phyloP scores from a whole-genome alignment of 2,888 invertebrate genomes.

The Salpingus planirostris region DNA sequence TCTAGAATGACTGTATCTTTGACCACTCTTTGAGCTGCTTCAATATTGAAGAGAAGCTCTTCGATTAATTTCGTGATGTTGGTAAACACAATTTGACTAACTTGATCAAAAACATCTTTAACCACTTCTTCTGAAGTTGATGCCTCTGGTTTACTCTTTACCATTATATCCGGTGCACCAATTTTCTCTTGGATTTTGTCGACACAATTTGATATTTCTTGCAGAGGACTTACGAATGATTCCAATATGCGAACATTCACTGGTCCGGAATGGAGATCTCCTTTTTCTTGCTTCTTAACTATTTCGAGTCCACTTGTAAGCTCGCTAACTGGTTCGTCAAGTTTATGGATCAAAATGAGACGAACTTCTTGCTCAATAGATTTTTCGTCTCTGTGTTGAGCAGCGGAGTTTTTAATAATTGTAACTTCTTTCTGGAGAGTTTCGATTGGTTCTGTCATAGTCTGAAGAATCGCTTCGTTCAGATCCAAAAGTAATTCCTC shows the following conservation, averaged over 20 bases:
- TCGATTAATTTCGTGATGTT: conserved; percentile 35
- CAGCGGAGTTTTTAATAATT: conserved; percentile 31
- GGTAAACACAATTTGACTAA: conserved; percentile 34
- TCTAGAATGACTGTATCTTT: conserved; percentile 31
- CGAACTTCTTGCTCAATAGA: conserved; percentile 34
- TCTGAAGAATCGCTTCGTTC: conserved; percentile 25
- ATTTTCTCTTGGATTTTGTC: conserved; percentile 26
- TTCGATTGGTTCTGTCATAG: conserved; percentile 30
- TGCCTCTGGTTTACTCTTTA: conserved; percentile 16
- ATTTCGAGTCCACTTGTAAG: conserved; percentile 51
- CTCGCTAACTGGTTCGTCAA: conserved; percentile 55
- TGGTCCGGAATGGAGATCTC: conserved; percentile 23
- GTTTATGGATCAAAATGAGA: conserved; percentile 54
- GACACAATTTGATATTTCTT: conserved; percentile 33
- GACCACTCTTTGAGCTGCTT: conserved; percentile 31
- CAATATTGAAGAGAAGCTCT: conserved; percentile 35
- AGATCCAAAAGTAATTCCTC: not conserved
- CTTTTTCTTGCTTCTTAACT: conserved; percentile 37
- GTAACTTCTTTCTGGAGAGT: conserved; percentile 31
- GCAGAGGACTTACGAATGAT: conserved; percentile 29
- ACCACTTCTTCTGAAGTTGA: conserved; percentile 29
- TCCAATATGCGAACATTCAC: conserved; percentile 30
- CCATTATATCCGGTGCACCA: not conserved
- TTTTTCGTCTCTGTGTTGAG: conserved; percentile 32
- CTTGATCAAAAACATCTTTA: conserved; percentile 38